A percentile compares a stretch with the other conserved stretches of the same genome.
Evolutionary conservation across 2,888 invertebrate genomes (phyloP).

Genomic region (Cataglyphis cursor): DNA sequence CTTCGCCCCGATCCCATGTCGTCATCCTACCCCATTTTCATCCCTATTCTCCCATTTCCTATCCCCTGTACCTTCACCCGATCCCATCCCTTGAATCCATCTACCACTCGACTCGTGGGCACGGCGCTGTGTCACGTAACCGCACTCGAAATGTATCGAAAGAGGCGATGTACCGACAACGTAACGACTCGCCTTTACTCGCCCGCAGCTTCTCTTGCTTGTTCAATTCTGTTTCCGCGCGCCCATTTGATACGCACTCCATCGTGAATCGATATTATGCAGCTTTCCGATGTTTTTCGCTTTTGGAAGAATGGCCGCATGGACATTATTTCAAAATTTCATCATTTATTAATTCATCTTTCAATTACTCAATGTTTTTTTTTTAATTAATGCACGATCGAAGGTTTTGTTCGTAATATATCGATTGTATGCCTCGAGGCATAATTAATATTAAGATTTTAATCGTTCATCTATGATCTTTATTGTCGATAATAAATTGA

Average conservation of each 20-base stretch:
- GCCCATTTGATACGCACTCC: slow-evolving; percentile 25
- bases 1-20: slow-evolving; percentile 69
- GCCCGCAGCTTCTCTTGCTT: slow-evolving; percentile 44
- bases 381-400: slow-evolving; percentile 64
- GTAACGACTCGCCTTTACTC: slow-evolving; percentile 64
- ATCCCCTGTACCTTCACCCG: slow-evolving; percentile 42
- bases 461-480: slow-evolving; percentile 13
- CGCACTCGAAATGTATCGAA: slow-evolving; percentile 76
- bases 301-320: neutral
- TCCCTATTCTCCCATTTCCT: slow-evolving; percentile 76
- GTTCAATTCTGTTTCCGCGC: slow-evolving; percentile 22
- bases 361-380: slow-evolving; percentile 26
- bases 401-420: slow-evolving; percentile 19
- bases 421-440: neutral
- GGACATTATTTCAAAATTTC: slow-evolving; percentile 54
- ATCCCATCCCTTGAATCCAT: slow-evolving; percentile 36
- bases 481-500: neutral
- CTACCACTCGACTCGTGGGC: slow-evolving; percentile 60
- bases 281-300: slow-evolving; percentile 20
- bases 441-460: slow-evolving; percentile 26
- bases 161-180: slow-evolving; percentile 62
- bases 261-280: slow-evolving; percentile 57
- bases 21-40: slow-evolving; percentile 74
- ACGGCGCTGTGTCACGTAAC: slow-evolving; percentile 78
- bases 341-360: slow-evolving; percentile 65